These are phyloP conservation scores for Chondrosia reniformis DNA, from an alignment of 37 sponge, comb jelly and placozoan species.

Conservation along the genomic window DNA sequence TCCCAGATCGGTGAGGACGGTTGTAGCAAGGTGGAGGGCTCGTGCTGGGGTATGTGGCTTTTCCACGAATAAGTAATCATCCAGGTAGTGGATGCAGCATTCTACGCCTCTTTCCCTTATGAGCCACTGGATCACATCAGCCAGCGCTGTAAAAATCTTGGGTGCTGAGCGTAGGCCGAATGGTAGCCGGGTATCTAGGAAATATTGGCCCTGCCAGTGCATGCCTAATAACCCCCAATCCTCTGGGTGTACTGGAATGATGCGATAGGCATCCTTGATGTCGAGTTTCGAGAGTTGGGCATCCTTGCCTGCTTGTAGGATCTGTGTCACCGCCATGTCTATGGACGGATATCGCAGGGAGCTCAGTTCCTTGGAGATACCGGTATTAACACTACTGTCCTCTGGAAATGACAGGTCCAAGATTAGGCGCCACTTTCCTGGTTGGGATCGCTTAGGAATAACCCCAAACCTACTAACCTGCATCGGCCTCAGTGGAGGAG, in stretches of 20 bases:
- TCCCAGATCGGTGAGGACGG: background rate
- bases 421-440: conserved; percentile 39
- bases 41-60: background rate
- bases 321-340: conserved; percentile 1
- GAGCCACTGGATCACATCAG: conserved; percentile 30
- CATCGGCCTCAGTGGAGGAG: background rate
- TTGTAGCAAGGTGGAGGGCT: background rate
- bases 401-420: conserved; percentile 39
- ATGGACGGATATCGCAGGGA: conserved; percentile 18
- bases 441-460: conserved; percentile 3
- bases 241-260: conserved; percentile 41
- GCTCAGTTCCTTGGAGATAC: conserved; percentile 14
- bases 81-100: too few relatives aligned
- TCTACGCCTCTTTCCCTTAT: background rate
- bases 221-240: conserved; percentile 31
- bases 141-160: conserved; percentile 30
- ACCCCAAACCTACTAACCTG: background rate
- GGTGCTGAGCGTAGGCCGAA: conserved; percentile 45
- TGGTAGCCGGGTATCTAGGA: conserved; percentile 8
- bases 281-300: conserved; percentile 32
- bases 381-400: conserved; percentile 36
- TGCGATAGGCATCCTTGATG: conserved; percentile 30
- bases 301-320: background rate
- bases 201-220: conserved; percentile 29
- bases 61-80: too few relatives aligned